Evolutionary conservation across 2,888 invertebrate species (phyloP).

Genomic region (Iphiclides podalirius): DNA sequence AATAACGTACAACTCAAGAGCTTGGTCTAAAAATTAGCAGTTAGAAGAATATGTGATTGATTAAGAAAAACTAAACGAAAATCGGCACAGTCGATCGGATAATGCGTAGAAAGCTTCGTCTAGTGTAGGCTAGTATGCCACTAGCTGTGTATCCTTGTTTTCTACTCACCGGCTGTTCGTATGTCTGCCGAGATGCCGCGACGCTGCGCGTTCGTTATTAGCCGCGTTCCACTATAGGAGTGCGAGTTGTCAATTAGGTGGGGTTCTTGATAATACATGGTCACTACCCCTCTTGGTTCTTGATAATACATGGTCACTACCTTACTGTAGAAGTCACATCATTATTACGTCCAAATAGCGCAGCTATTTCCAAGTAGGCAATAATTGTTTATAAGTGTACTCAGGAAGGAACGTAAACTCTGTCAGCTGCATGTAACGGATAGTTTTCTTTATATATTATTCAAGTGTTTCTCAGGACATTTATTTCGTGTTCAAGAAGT

Average conservation of each 20-base stretch:
- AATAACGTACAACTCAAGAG: no score
- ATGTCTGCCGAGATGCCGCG: slow-evolving; percentile 8
- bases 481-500: no score
- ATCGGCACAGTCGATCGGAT: no score
- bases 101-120: slow-evolving; percentile 14
- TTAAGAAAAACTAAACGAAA: no score
- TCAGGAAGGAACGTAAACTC: no score
- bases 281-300: neutral
- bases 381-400: no score
- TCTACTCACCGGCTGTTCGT: slow-evolving; percentile 9
- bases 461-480: no score
- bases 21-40: no score
- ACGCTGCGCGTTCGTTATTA: slow-evolving; percentile 9
- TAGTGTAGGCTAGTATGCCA: slow-evolving; percentile 23
- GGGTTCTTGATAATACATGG: neutral
- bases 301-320: neutral
- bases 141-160: slow-evolving; percentile 21
- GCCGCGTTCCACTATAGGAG: slow-evolving; percentile 9
- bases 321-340: neutral
- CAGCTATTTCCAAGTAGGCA: neutral
- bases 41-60: no score
- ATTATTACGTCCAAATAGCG: neutral
- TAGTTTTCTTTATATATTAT: no score
- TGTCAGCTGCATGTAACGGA: no score
- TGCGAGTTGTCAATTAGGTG: slow-evolving; percentile 8